Base-by-base conservation (phyloP, 2,797 vertebrate species). In the Denticeps clupeoides region DNA sequence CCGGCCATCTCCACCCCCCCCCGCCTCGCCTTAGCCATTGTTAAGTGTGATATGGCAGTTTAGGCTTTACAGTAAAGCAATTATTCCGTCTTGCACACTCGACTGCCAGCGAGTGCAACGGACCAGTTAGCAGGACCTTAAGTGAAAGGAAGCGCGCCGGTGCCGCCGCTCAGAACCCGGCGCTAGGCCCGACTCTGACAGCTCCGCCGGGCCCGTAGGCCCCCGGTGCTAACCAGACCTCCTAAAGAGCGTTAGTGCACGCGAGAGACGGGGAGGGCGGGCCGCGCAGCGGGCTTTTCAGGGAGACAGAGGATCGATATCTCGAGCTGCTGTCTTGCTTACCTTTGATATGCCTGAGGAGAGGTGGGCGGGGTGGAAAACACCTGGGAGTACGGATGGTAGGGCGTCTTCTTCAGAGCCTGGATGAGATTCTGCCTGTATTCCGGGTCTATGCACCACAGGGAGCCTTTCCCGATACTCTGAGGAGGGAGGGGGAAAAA, bases 331-430 rank as follows among this genome's bases (percentile, higher is more conserved):
- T 32, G 43, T n/a, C 45, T 55, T 56, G 70, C 86, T 86, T 87
- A 90, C 87, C 87, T 89, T 83, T 89, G 87, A 87, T 88, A 88
- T 77, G 86, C 82, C 84, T 88, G 86, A 86, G 87, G 85, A 80
- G 84, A 89, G 62, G 82, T 81, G 60, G 87, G 87, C 64, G 91
- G 87, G 28, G 89, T 85, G 69, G 58, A 87, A 80, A 94, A 84
- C 71, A 90, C 84, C 37, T 91, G 89, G 44, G 91, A 87, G 76
- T 93, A 89, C 26, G 92, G 89, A 68, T 97, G 94, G 67, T 94
- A 97, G 63, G 93, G 94, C 44, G 94, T 97, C 87, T 97, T 98
- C 87, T 97, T 98, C 82, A 98, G 87, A 46, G 93, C 93, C 84
- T 97, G 94, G 82, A 98, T 98, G 77, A 98, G 85, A 78, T 97